Base-by-base conservation (phyloP, 2,797 vertebrate genomes). In the Loriculus beryllinus region DNA sequence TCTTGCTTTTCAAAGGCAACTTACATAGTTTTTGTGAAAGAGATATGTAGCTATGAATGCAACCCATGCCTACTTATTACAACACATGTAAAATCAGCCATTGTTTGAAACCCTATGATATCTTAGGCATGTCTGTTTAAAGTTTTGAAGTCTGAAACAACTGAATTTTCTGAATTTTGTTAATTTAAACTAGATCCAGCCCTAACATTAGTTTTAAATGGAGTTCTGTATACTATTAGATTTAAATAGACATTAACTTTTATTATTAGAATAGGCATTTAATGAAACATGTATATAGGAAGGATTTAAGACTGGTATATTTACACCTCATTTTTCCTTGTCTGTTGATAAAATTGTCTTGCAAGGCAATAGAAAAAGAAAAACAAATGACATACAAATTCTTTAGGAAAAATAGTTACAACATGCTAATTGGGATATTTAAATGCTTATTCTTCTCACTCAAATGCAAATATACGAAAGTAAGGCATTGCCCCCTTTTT, bases 61-160 rank as follows among this genome's bases (percentile, higher is more conserved):
- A 91, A 31, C n/a, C n/a, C 14, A 13, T 89, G 80, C n/a, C 75
- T 85, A 12, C 43, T 86, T 80, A 40, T 56, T 92, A 23, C 28
- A 88, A 51, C 6, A 18, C n/a, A 63, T 69, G 72, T 94, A 59
- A 96, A 95, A 94, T 96, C 94, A 89, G 35, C 86, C 60, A 88
- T 89, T 97, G 68, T 88, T 76, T 96, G 37, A 86, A 88, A 35
- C 75, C 40, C 70, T 96, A 1, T 91, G 60, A 72, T 92, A 88
- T 59, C 87, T 95, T 69, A 78, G 70, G 47, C 47, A 75, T 89
- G 63, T 60, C 56, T 90, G 16, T 7, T 81, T 56, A n/a, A 86
- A 76, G 43, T 72, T 92, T 91, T 90, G 65, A 88, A 92, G 89
- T 83, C 45, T 70, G 65, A 82, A 90, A 80, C 37, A 90, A 77